Evolutionary conservation across 2,113 vertebrate genomes (phyloP), one percentile per base, ranked within the genome.

Genomic region (Aplodontia rufa): DNA sequence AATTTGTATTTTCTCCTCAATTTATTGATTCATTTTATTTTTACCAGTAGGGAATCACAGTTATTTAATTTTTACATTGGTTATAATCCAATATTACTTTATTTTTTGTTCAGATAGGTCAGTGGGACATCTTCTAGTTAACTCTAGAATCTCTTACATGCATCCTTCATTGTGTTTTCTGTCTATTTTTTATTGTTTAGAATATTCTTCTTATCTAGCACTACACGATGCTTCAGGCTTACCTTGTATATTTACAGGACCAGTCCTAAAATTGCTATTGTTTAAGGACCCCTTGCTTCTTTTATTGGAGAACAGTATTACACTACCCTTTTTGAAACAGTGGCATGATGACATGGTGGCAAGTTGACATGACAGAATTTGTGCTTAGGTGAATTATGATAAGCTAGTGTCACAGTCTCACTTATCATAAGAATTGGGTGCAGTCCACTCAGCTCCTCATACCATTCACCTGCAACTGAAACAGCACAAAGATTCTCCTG

Each of bases 321-420:
- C 16, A 47, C 32, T 81, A 22, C 82, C 26, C 51, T 35, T 66
- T 84, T 40, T 79, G n/a, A 64, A 95, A 71, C 2, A 64, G 64
- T 37, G 19, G 32, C 14, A 37, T 6, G 9, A 72, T 91, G 40
- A 83, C 37, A 16, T 28, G 82, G 68, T 58, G 19, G 47, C 68
- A 8, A 85, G 8, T 11, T 82, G 51, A 42, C 45, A 35, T 69
- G 68, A 85, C 11, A 62, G 22, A 32, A 47, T 68, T 79, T 84
- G 26, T 37, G 51, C 53, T 90, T 78, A 17, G 17, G 71, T 91
- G 32, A 68, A 80, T 93, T 95, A 30, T 75, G 64, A 62, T 53
- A 86, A 93, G 32, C n/a, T 82, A 28, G 60, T 92, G 53, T 74
- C 16, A 35, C 32, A 91, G 28, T 89, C 45, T 94, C 75, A 75